Conservation (phyloP, 2,113 vertebrate genomes). For the Aramus guarauna region DNA sequence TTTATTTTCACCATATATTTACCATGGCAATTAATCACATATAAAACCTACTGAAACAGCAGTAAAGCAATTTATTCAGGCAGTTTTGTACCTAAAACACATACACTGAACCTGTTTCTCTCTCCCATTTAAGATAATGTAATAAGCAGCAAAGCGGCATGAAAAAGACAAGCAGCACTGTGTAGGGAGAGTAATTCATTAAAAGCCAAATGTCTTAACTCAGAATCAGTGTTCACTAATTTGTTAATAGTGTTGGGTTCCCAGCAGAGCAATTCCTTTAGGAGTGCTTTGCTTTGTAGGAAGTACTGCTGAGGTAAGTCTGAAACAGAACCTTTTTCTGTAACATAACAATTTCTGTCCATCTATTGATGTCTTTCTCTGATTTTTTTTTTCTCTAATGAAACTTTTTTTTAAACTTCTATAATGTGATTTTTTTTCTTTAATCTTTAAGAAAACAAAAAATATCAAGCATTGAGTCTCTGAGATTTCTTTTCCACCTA, state of each 20-base stretch:
- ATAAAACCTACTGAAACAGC: background rate
- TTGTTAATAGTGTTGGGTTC: background rate
- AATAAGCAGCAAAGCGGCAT: background rate
- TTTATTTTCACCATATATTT: background rate
- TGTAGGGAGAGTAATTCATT: background rate
- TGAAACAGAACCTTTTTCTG: background rate
- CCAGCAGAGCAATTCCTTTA: background rate
- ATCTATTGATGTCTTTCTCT: background rate
- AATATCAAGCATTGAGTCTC: background rate
- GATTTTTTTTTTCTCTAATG: background rate
- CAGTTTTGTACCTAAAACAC: background rate
- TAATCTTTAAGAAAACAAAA: background rate
- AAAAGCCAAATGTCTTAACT: background rate
- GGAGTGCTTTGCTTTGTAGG: background rate
- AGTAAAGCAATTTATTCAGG: background rate
- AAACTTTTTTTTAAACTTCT: background rate
- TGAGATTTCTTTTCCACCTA: background rate
- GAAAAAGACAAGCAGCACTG: background rate
- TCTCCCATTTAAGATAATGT: background rate
- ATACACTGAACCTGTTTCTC: background rate
- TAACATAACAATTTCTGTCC: background rate
- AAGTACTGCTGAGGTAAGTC: background rate
- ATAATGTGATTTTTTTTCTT: background rate
- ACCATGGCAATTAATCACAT: background rate
- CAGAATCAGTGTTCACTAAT: background rate